Evolutionary conservation across 2,888 invertebrate genomes (phyloP).

Genomic region (Acronicta psi): DNA sequence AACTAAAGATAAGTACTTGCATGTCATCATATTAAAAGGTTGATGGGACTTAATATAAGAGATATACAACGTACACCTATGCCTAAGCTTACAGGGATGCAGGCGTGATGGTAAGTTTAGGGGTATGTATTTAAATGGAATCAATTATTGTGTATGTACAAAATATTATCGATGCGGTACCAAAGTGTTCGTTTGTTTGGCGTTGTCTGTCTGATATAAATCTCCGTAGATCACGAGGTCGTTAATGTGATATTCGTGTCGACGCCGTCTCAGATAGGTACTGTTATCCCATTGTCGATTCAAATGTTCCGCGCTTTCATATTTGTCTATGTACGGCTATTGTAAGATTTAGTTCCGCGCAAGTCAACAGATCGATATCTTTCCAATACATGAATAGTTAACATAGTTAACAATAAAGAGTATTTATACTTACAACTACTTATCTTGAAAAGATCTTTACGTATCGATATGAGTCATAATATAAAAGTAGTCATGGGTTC

Average conservation of each 20-base stretch:
- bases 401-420: conserved; percentile 44
- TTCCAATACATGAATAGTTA: conserved; percentile 47
- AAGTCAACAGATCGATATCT: conserved; percentile 62
- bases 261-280: conserved; percentile 78
- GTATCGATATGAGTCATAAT: conserved; percentile 28
- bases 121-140: background rate
- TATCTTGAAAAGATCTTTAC: conserved; percentile 30
- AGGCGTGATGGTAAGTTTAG: too few species aligned
- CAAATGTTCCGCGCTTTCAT: conserved; percentile 81
- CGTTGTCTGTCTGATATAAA: conserved; percentile 83
- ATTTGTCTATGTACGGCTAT: conserved; percentile 79
- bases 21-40: conserved; percentile 44
- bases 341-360: conserved; percentile 73
- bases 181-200: conserved; percentile 60
- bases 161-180: conserved; percentile 38
- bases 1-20: conserved; percentile 1
- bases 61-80: too few species aligned
- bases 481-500: conserved; percentile 20
- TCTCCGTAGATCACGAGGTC: conserved; percentile 86
- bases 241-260: conserved; percentile 88
- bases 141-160: conserved; percentile 46
- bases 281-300: conserved; percentile 87
- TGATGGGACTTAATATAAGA: too few species aligned
- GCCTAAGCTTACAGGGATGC: too few species aligned
- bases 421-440: conserved; percentile 20